Evolutionary conservation across 37 sponge, comb jelly and placozoan species (phyloP), one percentile per base, ranked within the genome.

Genomic region (Theonella swinhoei): DNA sequence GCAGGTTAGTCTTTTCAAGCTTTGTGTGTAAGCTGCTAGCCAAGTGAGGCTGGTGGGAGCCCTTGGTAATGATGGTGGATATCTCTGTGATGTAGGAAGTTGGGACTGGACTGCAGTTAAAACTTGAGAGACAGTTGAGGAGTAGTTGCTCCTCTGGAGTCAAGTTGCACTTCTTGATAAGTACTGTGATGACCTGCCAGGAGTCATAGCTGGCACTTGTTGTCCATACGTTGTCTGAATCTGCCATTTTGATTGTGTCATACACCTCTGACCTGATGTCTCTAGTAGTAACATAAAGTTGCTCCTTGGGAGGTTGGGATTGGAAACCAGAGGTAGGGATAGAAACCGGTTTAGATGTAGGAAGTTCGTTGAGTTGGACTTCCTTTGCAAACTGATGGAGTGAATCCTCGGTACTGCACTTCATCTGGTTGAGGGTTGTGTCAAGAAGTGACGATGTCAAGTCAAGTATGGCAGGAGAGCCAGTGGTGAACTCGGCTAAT

Each of bases 401-500:
- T 3, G 34, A 20, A 33, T 68, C 69, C 30, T 68, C 33, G 25
- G 69, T 7, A 20, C 34, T 32, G 34, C 19, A 2, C 32, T 68
- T 33, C 1, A 14, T 47, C 54, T 31, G 69, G 7, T 38, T 62
- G 66, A 74, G 22, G 11, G 28, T 1, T 17, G 64, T 19, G 43
- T 60, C n/a, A 8, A 83, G 47, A 23, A 63, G 19, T 25, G 32
- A 22, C 26, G 74, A 28, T 24, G 74, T n/a, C n/a, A 85, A 23
- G 25, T 70, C 86, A 34, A 78, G 59, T 14, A 85, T 39, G 14
- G 42, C 25, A 20, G 86, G 86, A 9, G 79, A 78, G 0, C 86
- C 86, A 5, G 71, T 64, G 39, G 79, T 85, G 64, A 85, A 85
- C 39, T 85, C 64, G 23, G 64, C 78, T 14, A 85, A 62, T 29